Evolutionary conservation across 2,797 vertebrate genomes (phyloP).

Genomic region (Enteromius viviparus): DNA sequence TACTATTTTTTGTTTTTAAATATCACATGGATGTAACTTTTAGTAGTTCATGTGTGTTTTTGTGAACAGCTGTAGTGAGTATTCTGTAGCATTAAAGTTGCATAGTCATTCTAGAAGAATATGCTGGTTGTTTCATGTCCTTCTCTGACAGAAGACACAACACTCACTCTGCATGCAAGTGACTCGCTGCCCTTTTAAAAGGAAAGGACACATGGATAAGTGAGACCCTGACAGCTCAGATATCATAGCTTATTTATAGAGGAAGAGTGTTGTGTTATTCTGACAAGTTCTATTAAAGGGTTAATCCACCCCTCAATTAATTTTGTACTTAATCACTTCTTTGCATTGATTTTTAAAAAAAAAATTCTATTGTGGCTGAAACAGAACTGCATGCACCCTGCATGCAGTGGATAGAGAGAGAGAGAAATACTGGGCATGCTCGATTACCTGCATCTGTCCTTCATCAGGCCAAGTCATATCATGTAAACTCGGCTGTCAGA

Average conservation of each 20-base stretch:
- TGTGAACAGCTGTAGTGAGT: not conserved
- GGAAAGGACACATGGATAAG: constrained; percentile 13
- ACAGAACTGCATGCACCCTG: too few relatives aligned
- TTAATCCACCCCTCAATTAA: too few relatives aligned
- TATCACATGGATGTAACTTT: not conserved
- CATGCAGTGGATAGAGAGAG: too few relatives aligned
- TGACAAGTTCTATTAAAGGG: not conserved
- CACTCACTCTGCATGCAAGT: constrained; percentile 26
- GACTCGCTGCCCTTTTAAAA: constrained; percentile 28
- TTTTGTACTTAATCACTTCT: too few relatives aligned
- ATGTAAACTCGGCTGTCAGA: too few relatives aligned
- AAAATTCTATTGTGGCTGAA: too few relatives aligned
- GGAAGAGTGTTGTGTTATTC: not conserved
- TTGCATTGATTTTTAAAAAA: too few relatives aligned
- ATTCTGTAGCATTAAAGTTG: not conserved
- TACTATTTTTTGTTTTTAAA: too few relatives aligned
- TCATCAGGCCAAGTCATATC: too few relatives aligned
- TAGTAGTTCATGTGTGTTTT: not conserved
- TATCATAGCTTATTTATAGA: constrained; percentile 28
- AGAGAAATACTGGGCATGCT: too few relatives aligned
- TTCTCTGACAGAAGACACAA: not conserved
- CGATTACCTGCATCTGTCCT: too few relatives aligned
- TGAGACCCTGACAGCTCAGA: constrained; percentile 24
- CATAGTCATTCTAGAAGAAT: constrained; percentile 19
- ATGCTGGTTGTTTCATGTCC: constrained; percentile 15